Percentiles rank a stretch among this genome's conserved stretches.
These are phyloP conservation scores for Clangula hyemalis DNA, from an alignment of 2,797 vertebrate genomes.

Conservation along the genomic window DNA sequence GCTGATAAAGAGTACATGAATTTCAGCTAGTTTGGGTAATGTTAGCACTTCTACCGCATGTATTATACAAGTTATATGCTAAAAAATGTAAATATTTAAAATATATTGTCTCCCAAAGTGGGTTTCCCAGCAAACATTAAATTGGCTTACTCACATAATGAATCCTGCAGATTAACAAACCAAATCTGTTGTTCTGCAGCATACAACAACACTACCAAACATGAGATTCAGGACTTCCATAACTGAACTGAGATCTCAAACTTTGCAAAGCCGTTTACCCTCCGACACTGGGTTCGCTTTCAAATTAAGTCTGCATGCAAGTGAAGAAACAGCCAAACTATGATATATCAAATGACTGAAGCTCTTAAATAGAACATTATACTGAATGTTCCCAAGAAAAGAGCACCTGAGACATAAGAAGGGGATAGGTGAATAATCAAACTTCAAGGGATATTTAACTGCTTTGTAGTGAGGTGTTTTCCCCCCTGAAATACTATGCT, in stretches of 20 bases:
- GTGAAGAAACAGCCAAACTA: not conserved
- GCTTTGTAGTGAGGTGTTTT: not conserved
- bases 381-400: not conserved
- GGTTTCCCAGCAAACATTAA: not conserved
- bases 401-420: not conserved
- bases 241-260: not conserved
- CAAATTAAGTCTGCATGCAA: not conserved
- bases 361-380: not conserved
- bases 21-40: not conserved
- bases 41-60: not conserved
- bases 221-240: fast-evolving
- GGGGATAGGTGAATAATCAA: not conserved
- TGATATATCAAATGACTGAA: not conserved
- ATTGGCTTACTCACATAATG: not conserved
- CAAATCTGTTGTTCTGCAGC: not conserved
- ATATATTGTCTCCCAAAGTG: not conserved
- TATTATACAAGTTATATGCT: not conserved
- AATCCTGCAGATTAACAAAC: not conserved
- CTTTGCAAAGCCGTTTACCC: not conserved
- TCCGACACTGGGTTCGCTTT: not conserved
- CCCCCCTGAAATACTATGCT: not conserved
- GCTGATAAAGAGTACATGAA: not conserved
- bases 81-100: not conserved
- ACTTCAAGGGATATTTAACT: not conserved
- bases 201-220: not conserved